Evolutionary conservation across 1,140 invertebrate species (phyloP).

Genomic region (Leptinotarsa defecta): DNA sequence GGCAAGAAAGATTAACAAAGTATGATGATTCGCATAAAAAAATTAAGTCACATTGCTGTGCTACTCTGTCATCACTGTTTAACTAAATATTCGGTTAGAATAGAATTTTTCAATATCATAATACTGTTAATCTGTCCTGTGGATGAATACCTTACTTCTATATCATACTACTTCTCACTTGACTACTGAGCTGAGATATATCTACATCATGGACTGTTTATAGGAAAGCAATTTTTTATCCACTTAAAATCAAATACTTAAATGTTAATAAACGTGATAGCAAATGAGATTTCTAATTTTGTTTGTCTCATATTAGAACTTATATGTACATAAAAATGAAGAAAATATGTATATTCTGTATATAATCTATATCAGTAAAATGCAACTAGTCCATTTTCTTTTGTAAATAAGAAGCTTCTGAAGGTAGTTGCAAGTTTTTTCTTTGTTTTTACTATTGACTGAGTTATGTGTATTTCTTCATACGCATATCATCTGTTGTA

Average conservation of each 20-base stretch:
- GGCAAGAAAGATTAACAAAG: slow-evolving; percentile 18
- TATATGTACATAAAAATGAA: slow-evolving; percentile 32
- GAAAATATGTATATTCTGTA: slow-evolving; percentile 45
- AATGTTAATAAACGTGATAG: slow-evolving; percentile 49
- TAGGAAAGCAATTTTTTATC: slow-evolving; percentile 35
- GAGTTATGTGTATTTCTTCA: slow-evolving; percentile 35
- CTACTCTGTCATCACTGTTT: slow-evolving; percentile 7
- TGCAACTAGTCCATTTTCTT: slow-evolving; percentile 42
- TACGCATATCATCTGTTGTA: slow-evolving; percentile 46
- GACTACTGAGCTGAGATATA: neutral
- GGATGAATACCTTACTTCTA: neutral
- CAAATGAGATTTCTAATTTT: slow-evolving; percentile 42
- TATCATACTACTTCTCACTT: slow-evolving; percentile 11
- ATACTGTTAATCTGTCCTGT: neutral
- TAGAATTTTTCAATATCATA: neutral
- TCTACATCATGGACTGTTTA: slow-evolving; percentile 35
- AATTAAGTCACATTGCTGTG: no score
- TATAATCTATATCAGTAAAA: slow-evolving; percentile 43
- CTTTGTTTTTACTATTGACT: slow-evolving; percentile 39
- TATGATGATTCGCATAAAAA: slow-evolving; percentile 22
- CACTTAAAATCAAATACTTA: slow-evolving; percentile 27
- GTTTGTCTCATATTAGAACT: slow-evolving; percentile 41
- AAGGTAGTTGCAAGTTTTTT: slow-evolving; percentile 34
- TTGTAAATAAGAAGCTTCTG: slow-evolving; percentile 35
- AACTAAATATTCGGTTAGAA: slow-evolving; percentile 1